Base-by-base conservation (phyloP, 2,888 invertebrate genomes). In the Rotaria socialis region DNA sequence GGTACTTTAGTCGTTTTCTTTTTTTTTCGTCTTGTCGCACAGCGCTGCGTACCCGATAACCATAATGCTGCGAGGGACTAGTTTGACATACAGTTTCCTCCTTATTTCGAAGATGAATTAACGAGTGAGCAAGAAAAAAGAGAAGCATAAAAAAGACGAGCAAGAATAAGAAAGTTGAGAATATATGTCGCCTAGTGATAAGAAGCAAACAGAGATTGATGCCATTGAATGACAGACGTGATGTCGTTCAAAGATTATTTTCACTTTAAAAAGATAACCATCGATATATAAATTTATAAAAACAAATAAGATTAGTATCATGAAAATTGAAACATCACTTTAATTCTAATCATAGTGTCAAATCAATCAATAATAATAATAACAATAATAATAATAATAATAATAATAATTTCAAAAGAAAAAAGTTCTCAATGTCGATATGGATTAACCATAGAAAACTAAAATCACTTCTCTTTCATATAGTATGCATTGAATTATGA, bases 91-190 rank as follows among this genome's bases (percentile, higher is more conserved):
- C 67, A 67, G 67, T 35, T 60, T 8, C 27, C 67, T 67, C 19
- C 35, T 14, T 35, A 67, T 67, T 67, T 67, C 67, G 67, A 67
- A 67, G 67, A 67, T 67, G 67, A 67, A 67, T 67, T 67, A 67
- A 67, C 67, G 67, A 67, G 67, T 67, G 67, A 67, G 35, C 67
- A 67, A 67, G 67, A 67, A 67, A 67, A 10, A 60, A 67, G 35
- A 67, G 24, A 24, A 7, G 22, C 22, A 56, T 0, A 24, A 56
- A 56, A 56, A 56, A 24, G 56, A 56, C 24, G 56, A 24, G 22
- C 56, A 56, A 56, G 24, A 41, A 67, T 35, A 67, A 67, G 67
- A 41, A 67, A 67, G 67, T 35, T 67, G 67, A 67, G 67, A 67
- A 41, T 67, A 35, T 35, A 67, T 67, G 67, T 67, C 67, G 67